These are phyloP conservation scores for Pygoscelis antarcticus DNA, from an alignment of 2,113 vertebrate genomes.

Conservation along the genomic window DNA sequence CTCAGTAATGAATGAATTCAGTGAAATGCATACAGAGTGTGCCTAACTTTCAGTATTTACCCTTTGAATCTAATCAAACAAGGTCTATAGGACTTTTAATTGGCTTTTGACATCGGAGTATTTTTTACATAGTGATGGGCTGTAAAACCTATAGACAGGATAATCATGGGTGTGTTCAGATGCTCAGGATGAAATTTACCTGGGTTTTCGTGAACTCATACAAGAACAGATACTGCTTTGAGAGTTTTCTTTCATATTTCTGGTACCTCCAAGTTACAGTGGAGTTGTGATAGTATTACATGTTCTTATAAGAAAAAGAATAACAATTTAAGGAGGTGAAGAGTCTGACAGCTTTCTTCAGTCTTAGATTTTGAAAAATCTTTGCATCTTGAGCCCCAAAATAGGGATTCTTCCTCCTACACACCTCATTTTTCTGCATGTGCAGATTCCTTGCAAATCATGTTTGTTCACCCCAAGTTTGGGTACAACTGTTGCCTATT, in stretches of 20 bases:
- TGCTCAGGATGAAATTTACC: neutral
- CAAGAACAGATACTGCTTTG: neutral
- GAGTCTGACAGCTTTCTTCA: neutral
- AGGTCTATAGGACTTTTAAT: neutral
- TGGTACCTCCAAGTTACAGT: neutral
- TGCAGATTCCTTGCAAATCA: neutral
- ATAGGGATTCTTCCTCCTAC: neutral
- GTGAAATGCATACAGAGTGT: neutral
- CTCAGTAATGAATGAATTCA: neutral
- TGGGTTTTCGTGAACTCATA: neutral
- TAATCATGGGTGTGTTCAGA: neutral
- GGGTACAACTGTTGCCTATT: neutral
- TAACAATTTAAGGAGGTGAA: neutral
- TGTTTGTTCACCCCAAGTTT: neutral
- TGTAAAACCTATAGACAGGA: neutral
- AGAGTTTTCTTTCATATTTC: neutral
- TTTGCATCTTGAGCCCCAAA: neutral
- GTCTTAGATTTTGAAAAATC: neutral
- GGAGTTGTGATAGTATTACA: neutral
- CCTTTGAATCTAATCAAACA: neutral
- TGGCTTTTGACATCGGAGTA: neutral
- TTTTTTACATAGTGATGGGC: neutral
- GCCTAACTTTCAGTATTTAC: neutral
- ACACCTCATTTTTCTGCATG: neutral
- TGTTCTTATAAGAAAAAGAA: neutral